Percentiles rank a stretch among this genome's conserved stretches.
Evolutionary conservation across 92 coral and sea anemone genomes (phyloP).

Genomic region (Desmophyllum pertusum): DNA sequence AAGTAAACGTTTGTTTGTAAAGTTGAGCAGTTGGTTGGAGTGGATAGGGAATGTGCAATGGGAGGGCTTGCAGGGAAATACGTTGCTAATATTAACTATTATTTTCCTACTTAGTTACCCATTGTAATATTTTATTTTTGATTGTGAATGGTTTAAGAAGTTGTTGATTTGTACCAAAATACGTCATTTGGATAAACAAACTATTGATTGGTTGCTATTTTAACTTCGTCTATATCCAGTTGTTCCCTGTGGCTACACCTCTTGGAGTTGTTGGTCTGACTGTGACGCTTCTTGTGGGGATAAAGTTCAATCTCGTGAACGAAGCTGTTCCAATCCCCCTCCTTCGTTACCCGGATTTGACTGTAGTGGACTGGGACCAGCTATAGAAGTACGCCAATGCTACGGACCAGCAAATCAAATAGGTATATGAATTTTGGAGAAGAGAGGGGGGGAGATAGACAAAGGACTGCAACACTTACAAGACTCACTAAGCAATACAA

Average conservation of each 20-base stretch:
- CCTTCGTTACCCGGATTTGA: background rate
- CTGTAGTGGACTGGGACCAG: background rate
- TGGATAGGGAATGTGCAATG: no score
- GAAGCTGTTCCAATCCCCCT: background rate
- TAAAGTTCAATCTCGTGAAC: background rate
- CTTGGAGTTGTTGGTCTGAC: slow-evolving; percentile 4
- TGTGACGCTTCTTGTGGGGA: slow-evolving; percentile 3
- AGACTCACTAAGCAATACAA: no score
- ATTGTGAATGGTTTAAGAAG: no score
- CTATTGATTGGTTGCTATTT: background rate
- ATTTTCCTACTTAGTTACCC: no score
- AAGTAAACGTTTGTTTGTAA: no score
- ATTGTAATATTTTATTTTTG: no score
- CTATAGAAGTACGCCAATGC: background rate
- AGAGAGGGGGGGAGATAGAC: background rate
- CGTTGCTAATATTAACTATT: no score
- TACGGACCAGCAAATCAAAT: background rate
- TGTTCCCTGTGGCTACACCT: background rate
- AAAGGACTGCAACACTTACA: background rate
- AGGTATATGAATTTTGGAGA: background rate
- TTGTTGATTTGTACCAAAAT: no score
- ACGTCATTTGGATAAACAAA: no score
- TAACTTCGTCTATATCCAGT: background rate
- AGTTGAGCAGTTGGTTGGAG: no score
- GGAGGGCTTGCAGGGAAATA: no score